A percentile compares a stretch with the other conserved stretches of the same genome.
Evolutionary conservation across 2,113 vertebrate species (phyloP).

Genomic region (Pelodiscus sinensis): DNA sequence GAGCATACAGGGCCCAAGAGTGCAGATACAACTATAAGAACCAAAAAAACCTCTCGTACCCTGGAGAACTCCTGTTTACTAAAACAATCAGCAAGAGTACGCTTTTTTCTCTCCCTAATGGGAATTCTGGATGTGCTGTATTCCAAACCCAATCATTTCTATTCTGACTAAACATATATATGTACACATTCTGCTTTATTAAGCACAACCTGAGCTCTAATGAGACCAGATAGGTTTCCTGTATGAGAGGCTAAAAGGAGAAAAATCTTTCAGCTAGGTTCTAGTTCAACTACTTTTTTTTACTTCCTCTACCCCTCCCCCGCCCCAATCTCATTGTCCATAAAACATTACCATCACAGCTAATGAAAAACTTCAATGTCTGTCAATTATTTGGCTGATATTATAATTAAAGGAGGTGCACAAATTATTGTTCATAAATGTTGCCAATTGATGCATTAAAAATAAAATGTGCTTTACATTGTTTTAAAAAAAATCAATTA

Average conservation of each 20-base stretch:
- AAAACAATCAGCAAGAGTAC: background rate
- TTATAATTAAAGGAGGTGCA: background rate
- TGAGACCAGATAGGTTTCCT: background rate
- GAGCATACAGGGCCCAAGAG: background rate
- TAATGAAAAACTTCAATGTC: background rate
- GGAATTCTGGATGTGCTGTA: background rate
- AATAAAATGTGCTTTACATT: background rate
- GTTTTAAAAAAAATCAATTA: background rate
- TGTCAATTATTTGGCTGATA: background rate
- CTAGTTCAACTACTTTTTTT: background rate
- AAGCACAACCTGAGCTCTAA: background rate
- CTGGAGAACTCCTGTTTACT: background rate
- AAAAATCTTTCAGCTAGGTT: conserved; percentile 9
- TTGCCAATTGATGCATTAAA: background rate
- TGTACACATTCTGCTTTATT: conserved; percentile 12
- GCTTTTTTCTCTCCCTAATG: background rate
- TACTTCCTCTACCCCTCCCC: background rate
- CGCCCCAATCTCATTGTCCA: background rate
- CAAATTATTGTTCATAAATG: background rate
- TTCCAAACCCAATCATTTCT: conserved; percentile 13
- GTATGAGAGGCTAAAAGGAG: background rate
- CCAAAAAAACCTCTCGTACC: background rate
- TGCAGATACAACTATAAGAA: background rate
- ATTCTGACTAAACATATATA: conserved; percentile 3
- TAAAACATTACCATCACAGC: background rate